Conservation (phyloP, 1,140 invertebrate genomes). For the Magallana angulata region DNA sequence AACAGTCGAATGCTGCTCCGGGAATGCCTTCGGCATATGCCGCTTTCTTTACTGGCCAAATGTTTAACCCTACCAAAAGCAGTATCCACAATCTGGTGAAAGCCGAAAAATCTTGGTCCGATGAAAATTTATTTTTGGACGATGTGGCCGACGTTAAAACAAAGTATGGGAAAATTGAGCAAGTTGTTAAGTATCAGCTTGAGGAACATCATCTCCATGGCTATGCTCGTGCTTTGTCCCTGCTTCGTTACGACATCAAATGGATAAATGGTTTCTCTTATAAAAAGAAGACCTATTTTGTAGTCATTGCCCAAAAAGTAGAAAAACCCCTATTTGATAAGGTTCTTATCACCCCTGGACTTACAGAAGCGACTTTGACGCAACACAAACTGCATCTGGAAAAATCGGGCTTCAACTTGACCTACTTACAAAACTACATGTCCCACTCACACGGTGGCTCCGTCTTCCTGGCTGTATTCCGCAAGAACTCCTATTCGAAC, state of each 20-base stretch:
- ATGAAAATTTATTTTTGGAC: slow-evolving; percentile 60
- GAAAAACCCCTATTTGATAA: slow-evolving; percentile 39
- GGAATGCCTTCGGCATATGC: slow-evolving; percentile 62
- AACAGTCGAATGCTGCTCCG: not conserved
- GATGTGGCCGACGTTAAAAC: slow-evolving; percentile 67
- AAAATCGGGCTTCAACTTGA: slow-evolving; percentile 69
- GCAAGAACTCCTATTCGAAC: slow-evolving; percentile 64
- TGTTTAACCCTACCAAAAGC: slow-evolving; percentile 61
- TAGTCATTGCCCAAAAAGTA: slow-evolving; percentile 63
- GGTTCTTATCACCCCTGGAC: slow-evolving; percentile 64
- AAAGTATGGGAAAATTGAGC: slow-evolving; percentile 37
- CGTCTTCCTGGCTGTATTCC: slow-evolving; percentile 70
- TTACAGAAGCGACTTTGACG: slow-evolving; percentile 64
- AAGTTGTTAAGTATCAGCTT: slow-evolving; percentile 63
- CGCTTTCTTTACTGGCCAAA: slow-evolving; percentile 65
- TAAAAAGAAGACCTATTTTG: slow-evolving; percentile 64
- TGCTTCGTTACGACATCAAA: slow-evolving; percentile 65
- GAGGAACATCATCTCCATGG: slow-evolving; percentile 71
- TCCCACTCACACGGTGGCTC: slow-evolving; percentile 67
- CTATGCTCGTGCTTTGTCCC: slow-evolving; percentile 66
- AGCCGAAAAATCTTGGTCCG: slow-evolving; percentile 58
- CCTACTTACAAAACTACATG: slow-evolving; percentile 73
- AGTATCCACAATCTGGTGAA: slow-evolving; percentile 63
- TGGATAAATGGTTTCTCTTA: slow-evolving; percentile 70
- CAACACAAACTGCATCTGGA: slow-evolving; percentile 68